Percentiles rank a stretch among this genome's conserved stretches.
These are phyloP conservation scores for Syngnathus scovelli DNA, from an alignment of 2,113 vertebrate genomes.

Conservation along the genomic window DNA sequence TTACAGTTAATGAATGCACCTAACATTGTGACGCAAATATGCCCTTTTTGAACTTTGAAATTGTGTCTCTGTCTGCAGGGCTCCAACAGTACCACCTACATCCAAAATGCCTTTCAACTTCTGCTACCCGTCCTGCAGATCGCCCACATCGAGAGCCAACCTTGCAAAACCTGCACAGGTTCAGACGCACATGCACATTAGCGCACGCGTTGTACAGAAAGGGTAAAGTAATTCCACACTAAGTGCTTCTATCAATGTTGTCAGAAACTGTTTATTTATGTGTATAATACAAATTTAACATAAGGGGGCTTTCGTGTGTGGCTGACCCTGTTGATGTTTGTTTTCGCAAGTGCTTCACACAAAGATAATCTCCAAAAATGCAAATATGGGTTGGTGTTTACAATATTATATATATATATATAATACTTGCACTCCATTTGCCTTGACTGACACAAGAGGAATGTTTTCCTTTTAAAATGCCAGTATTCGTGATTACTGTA, in stretches of 20 bases:
- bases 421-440: conserved; percentile 30
- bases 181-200: conserved; percentile 32
- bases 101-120: conserved; percentile 91
- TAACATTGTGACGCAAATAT: too few relatives aligned
- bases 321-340: background rate
- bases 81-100: conserved; percentile 85
- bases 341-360: background rate
- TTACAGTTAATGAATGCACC: background rate
- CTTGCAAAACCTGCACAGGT: conserved; percentile 50
- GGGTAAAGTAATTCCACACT: conserved; percentile 20
- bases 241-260: conserved; percentile 23
- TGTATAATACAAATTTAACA: conserved; percentile 5
- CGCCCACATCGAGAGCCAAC: conserved; percentile 79
- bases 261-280: conserved; percentile 13
- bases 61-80: conserved; percentile 68
- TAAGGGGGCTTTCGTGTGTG: background rate
- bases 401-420: conserved; percentile 9
- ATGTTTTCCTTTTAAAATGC: conserved; percentile 4
- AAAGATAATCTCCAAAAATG: conserved; percentile 11
- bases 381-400: conserved; percentile 28
- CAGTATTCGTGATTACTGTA: conserved; percentile 24
- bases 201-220: conserved; percentile 45
- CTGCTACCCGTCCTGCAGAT: conserved; percentile 88
- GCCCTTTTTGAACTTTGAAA: background rate
- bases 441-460: conserved; percentile 18